These are phyloP conservation scores for Tetramorium simillimum DNA, from an alignment of 1,140 invertebrate species.

Conservation along the genomic window DNA sequence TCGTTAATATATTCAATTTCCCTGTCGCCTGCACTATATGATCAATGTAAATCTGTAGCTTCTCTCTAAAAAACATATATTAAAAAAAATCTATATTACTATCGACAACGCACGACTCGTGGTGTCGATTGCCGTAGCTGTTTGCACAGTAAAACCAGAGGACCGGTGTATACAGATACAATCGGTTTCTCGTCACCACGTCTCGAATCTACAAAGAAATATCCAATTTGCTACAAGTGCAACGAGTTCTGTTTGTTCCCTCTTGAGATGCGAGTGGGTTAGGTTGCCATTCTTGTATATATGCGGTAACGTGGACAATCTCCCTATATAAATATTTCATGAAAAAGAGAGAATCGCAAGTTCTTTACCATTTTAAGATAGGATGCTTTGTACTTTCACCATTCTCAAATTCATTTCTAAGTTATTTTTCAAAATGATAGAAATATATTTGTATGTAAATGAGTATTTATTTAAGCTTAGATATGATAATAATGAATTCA, in stretches of 20 bases:
- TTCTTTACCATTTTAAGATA: not conserved
- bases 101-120: not conserved
- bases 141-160: conserved; percentile 18
- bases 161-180: conserved; percentile 4
- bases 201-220: not conserved
- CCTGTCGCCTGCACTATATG: too few species aligned
- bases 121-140: not conserved
- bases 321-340: conserved; percentile 11
- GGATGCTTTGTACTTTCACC: not conserved
- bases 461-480: not conserved
- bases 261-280: not conserved
- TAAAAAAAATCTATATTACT: not conserved
- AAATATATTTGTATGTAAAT: not conserved
- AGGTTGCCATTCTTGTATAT: conserved; percentile 33
- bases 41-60: not conserved
- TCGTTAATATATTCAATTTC: conserved; percentile 14
- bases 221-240: conserved; percentile 40
- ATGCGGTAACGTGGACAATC: not conserved
- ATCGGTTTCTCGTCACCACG: conserved; percentile 35
- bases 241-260: conserved; percentile 41
- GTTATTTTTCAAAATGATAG: not conserved
- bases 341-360: not conserved
- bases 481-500: not conserved
- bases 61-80: not conserved
- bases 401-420: not conserved